Conservation (phyloP, 2,888 invertebrate species). For the Pyrrhosoma nymphula region DNA sequence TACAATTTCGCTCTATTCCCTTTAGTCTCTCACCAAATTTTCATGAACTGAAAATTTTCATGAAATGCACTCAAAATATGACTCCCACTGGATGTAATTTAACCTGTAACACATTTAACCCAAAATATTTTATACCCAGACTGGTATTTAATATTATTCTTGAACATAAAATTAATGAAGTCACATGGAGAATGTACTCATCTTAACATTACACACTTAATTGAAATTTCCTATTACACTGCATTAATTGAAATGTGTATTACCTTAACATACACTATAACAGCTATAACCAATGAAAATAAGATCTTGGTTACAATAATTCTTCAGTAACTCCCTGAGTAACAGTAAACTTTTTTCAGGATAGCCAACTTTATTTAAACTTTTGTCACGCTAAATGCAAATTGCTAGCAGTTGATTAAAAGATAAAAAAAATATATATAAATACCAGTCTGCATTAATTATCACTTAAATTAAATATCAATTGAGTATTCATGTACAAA, state of each 20-base stretch:
- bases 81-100: neutral
- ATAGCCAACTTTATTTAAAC: neutral
- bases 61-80: neutral
- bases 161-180: neutral
- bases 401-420: neutral
- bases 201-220: neutral
- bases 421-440: neutral
- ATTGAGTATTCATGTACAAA: slow-evolving; percentile 6
- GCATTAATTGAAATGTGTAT: neutral
- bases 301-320: neutral
- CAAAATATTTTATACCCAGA: neutral
- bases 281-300: neutral
- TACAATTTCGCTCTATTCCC: neutral
- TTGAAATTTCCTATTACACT: neutral
- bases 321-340: neutral
- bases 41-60: neutral
- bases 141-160: slow-evolving; percentile 26
- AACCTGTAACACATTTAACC: neutral
- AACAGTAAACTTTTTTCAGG: neutral
- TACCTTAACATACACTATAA: neutral
- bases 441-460: neutral
- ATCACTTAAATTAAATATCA: neutral
- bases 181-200: neutral
- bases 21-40: neutral
- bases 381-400: neutral